Percentiles rank a stretch among this genome's conserved stretches.
Evolutionary conservation across 1,140 invertebrate species (phyloP).

Genomic region (Caenorhabditis briggsae): DNA sequence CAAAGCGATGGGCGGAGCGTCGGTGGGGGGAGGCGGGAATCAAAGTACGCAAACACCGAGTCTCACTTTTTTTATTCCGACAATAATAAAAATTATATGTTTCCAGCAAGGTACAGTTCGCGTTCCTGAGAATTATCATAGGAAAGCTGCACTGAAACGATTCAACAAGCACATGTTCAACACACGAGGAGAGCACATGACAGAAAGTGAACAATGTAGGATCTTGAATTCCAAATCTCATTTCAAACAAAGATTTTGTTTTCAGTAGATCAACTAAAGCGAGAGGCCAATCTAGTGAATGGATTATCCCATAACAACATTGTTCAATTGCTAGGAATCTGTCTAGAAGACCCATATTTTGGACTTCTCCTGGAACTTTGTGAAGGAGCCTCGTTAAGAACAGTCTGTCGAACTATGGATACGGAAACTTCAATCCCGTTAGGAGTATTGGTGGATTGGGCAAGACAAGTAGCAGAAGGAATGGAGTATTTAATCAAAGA

Average conservation of each 20-base stretch:
- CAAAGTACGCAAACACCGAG: too few relatives aligned
- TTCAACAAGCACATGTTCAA: slow-evolving; percentile 30
- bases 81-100: too few relatives aligned
- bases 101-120: not conserved
- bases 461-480: slow-evolving; percentile 44
- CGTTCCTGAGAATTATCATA: not conserved
- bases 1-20: too few relatives aligned
- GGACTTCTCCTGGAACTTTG: slow-evolving; percentile 56
- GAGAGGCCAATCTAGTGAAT: slow-evolving; percentile 49
- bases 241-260: not conserved
- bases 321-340: slow-evolving; percentile 51
- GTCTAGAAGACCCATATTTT: slow-evolving; percentile 50
- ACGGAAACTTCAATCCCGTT: slow-evolving; percentile 17
- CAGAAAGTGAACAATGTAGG: slow-evolving; percentile 8
- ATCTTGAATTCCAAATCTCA: not conserved
- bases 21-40: too few relatives aligned
- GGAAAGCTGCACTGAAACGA: slow-evolving; percentile 3
- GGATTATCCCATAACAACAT: slow-evolving; percentile 47
- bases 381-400: slow-evolving; percentile 35
- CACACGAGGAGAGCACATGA: not conserved
- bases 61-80: too few relatives aligned
- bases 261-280: slow-evolving; percentile 22
- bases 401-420: not conserved
- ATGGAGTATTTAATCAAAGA: slow-evolving; percentile 50
- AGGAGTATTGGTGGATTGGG: slow-evolving; percentile 44